Conservation (phyloP, 2,797 vertebrate species). For the Mionectes olivaceus region DNA sequence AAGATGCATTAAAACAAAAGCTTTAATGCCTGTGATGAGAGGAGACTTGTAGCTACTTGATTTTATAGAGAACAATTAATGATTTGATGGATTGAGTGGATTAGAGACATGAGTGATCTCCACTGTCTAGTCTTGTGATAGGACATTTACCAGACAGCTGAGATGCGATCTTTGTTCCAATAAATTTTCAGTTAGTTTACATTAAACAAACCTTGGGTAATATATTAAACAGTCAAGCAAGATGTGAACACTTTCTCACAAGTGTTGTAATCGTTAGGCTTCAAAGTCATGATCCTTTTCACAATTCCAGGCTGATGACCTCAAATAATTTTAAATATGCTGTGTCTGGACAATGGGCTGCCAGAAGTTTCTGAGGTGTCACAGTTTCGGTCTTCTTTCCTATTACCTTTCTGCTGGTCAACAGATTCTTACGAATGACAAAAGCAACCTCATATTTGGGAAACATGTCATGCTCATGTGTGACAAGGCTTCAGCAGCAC, state of each 20-base stretch:
- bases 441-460: background rate
- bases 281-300: background rate
- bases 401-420: background rate
- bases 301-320: background rate
- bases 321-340: background rate
- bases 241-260: background rate
- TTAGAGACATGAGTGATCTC: background rate
- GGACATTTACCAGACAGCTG: background rate
- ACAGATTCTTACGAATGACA: background rate
- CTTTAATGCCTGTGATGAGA: background rate
- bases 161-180: background rate
- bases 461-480: background rate
- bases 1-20: background rate
- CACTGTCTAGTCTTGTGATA: background rate
- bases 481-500: background rate
- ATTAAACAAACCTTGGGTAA: background rate
- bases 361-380: background rate
- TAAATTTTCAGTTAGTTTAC: background rate
- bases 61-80: background rate
- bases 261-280: background rate
- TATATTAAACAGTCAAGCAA: background rate
- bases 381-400: background rate
- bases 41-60: background rate
- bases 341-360: fast-evolving
- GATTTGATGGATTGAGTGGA: background rate